Percentiles rank a stretch among this genome's conserved stretches.
phyloP scores from a whole-genome alignment of 2,888 invertebrate species.

The Pinctada fucata region DNA sequence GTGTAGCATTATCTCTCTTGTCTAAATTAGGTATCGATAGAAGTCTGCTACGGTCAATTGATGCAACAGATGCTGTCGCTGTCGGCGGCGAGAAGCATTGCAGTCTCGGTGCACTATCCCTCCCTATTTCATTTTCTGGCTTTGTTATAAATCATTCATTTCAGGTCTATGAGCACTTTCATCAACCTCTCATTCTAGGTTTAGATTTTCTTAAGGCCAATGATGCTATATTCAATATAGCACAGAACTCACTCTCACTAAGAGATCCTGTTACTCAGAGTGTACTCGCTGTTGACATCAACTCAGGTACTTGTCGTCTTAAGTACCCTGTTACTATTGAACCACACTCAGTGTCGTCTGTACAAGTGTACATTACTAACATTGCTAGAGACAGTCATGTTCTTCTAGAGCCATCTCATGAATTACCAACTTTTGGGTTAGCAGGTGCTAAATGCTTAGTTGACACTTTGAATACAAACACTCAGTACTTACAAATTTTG shows the following conservation, averaged over 20 bases:
- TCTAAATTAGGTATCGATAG: too few species aligned
- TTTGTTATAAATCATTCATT: not conserved
- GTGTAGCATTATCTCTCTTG: too few species aligned
- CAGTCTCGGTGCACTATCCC: constrained; percentile 13
- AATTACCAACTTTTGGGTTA: not conserved
- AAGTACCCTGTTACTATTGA: not conserved
- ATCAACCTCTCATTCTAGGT: constrained; percentile 11
- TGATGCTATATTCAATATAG: constrained; percentile 11
- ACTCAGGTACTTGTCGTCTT: not conserved
- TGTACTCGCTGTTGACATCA: not conserved
- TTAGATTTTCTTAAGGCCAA: constrained; percentile 8
- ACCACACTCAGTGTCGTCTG: not conserved
- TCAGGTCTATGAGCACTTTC: constrained; percentile 18
- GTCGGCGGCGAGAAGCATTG: constrained; percentile 10
- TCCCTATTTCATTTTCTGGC: not conserved
- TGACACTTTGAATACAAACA: not conserved
- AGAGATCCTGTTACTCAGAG: not conserved
- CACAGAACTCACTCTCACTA: not conserved
- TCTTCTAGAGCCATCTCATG: constrained; percentile 4
- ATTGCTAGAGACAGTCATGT: not conserved
- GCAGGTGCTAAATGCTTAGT: constrained; percentile 17
- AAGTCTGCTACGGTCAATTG: too few species aligned
- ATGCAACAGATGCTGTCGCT: constrained; percentile 16
- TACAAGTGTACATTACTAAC: constrained; percentile 4
- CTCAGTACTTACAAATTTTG: constrained; percentile 1